Evolutionary conservation across 2,797 vertebrate genomes (phyloP).

Genomic region (Ctenosaura bakeri): DNA sequence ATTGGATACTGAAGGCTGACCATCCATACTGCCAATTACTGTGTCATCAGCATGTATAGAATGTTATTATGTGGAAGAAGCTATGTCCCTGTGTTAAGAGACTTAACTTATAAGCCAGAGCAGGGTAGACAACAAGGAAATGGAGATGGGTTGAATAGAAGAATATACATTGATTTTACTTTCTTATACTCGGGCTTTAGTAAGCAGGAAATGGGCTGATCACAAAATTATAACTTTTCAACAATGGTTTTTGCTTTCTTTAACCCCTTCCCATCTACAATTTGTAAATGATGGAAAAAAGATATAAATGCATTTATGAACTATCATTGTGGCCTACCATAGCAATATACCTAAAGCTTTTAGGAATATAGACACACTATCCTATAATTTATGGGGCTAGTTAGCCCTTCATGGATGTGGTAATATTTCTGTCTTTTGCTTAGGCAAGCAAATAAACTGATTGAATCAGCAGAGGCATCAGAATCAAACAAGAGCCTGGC

Average conservation of each 20-base stretch:
- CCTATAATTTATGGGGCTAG: not conserved
- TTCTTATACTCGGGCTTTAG: not conserved
- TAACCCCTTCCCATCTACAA: too few relatives aligned
- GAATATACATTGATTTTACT: not conserved
- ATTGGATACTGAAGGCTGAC: too few relatives aligned
- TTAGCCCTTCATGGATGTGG: not conserved
- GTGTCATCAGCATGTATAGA: too few relatives aligned
- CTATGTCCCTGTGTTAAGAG: too few relatives aligned
- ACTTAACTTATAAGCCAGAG: not conserved
- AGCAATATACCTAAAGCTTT: not conserved
- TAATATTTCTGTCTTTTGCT: conserved; percentile 37
- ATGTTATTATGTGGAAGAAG: too few relatives aligned
- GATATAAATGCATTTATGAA: not conserved
- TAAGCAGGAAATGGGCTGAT: not conserved
- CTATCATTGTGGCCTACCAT: not conserved
- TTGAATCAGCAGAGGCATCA: not conserved
- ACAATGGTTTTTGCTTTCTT: too few relatives aligned
- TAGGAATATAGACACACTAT: not conserved
- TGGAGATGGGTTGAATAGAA: not conserved
- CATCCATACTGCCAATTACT: too few relatives aligned
- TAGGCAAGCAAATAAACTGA: not conserved
- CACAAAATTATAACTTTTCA: too few relatives aligned
- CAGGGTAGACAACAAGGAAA: not conserved
- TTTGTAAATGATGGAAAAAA: not conserved
- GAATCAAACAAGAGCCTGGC: conserved; percentile 34